These are phyloP conservation scores for Harpagus bidentatus DNA, from an alignment of 2,113 vertebrate species.

Conservation along the genomic window DNA sequence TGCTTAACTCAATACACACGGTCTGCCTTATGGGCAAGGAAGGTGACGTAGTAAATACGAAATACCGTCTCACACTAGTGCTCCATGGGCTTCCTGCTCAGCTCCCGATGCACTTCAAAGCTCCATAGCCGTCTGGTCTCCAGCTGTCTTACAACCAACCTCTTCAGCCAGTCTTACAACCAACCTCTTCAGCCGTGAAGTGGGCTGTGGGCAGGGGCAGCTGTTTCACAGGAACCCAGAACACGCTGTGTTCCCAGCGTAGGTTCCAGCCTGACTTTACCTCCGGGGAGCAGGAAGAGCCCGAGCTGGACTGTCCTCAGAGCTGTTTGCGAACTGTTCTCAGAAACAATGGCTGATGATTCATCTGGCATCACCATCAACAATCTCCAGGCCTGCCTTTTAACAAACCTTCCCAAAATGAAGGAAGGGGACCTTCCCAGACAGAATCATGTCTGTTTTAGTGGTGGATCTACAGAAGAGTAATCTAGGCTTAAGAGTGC, in stretches of 20 bases:
- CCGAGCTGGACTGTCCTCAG: slow-evolving; percentile 33
- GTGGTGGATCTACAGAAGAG: neutral
- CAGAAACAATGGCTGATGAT: slow-evolving; percentile 53
- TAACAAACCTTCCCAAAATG: slow-evolving; percentile 6
- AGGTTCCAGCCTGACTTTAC: slow-evolving; percentile 45
- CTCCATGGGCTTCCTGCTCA: neutral
- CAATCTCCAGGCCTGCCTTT: neutral
- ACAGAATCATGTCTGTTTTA: neutral
- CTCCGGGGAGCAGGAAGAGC: slow-evolving; percentile 34
- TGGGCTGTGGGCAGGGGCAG: slow-evolving; percentile 9
- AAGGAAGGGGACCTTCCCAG: neutral
- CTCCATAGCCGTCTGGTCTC: neutral
- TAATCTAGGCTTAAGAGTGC: neutral
- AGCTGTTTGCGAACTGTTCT: slow-evolving; percentile 38
- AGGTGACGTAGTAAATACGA: neutral
- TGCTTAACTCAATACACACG: neutral
- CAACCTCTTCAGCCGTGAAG: slow-evolving; percentile 28
- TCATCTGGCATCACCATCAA: slow-evolving; percentile 30
- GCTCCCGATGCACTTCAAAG: neutral
- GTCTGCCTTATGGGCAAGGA: neutral
- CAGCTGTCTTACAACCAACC: slow-evolving; percentile 28
- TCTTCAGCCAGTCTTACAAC: slow-evolving; percentile 36
- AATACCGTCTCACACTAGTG: neutral
- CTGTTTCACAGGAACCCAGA: slow-evolving; percentile 31
- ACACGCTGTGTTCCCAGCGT: slow-evolving; percentile 25